Base-by-base conservation (phyloP, 2,888 invertebrate genomes). In the Chrysolina americana region DNA sequence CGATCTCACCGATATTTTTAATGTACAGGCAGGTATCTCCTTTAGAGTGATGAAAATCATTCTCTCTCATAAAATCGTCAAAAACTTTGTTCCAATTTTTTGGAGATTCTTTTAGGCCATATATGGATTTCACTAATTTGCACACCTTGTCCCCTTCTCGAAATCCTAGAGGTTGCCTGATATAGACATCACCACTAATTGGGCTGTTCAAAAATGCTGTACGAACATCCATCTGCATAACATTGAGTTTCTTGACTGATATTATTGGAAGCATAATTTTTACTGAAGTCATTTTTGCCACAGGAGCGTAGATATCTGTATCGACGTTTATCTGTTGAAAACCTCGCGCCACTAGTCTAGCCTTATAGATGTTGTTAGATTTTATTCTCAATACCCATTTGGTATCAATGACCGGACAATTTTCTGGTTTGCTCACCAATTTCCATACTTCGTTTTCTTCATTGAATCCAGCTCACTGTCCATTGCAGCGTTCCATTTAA, bases 81-180 rank as follows among this genome's bases (percentile, higher is more conserved):
- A 56, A 56, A 56, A 56, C 56, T 56, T 13, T 56, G 56, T 56
- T 56, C 56, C 56, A 56, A 56, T 19, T 56, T 10, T 21, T 56
- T 56, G 56, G 56, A 19, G 56, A 56, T 56, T 56, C 56, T 56
- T n/a, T 56, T 8, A 56, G n/a, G 3, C 56, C 56, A 21, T 56
- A 44, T 4, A 44, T 44, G 8, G 44, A 44, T 44, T 44, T 44
- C 44, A 13, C 8, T 44, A 44, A 44, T 44, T 44, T 44, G 15
- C 44, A 44, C 15, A 44, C 44, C 8, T 44, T 44, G 44, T 15
- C 44, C 13, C 44, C 44, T 44, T 44, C 44, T 44, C 44, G 44
- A 44, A 44, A 44, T 44, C 44, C 44, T 15, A 8, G 44, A 44
- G 10, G 44, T 44, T 44, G 44, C 15, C 44, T 44, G 44, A 44